A percentile compares a stretch with the other conserved stretches of the same genome.
These are phyloP conservation scores for Apogon hyalosoma DNA, from an alignment of 2,797 vertebrate species.

Conservation along the genomic window DNA sequence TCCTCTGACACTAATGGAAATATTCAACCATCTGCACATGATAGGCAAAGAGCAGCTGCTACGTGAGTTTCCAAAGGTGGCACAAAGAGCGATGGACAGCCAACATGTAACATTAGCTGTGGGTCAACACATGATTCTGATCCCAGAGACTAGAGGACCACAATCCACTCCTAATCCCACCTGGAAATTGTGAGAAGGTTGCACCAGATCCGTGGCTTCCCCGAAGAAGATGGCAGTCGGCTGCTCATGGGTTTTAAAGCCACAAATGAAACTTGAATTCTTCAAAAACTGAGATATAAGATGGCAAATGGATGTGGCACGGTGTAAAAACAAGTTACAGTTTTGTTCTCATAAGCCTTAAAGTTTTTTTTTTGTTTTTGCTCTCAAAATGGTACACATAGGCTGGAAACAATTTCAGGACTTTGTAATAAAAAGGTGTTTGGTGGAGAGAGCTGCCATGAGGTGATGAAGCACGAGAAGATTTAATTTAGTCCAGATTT, in stretches of 20 bases:
- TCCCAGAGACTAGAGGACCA: slow-evolving; percentile 38
- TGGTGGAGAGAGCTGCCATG: not conserved
- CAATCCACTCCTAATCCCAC: not conserved
- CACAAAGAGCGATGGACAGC: slow-evolving; percentile 1
- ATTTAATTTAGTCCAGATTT: slow-evolving; percentile 33
- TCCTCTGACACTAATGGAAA: slow-evolving; percentile 34
- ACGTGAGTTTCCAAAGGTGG: not conserved
- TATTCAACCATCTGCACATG: slow-evolving; percentile 13
- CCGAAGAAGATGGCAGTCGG: not conserved
- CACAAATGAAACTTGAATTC: slow-evolving; percentile 62
- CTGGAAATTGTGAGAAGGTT: not conserved
- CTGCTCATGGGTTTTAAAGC: slow-evolving; percentile 43
- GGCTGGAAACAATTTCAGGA: slow-evolving; percentile 55
- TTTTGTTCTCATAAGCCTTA: slow-evolving; percentile 23
- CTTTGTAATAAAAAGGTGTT: slow-evolving; percentile 32
- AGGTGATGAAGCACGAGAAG: slow-evolving; percentile 6
- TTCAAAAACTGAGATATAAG: slow-evolving; percentile 25
- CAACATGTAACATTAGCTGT: not conserved
- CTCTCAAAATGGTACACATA: slow-evolving; percentile 65
- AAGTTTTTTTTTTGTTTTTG: not conserved
- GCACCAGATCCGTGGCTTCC: not conserved
- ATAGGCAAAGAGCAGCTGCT: slow-evolving; percentile 40
- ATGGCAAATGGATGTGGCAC: slow-evolving; percentile 5
- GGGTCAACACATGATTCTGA: not conserved
- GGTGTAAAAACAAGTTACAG: slow-evolving; percentile 4